These are phyloP conservation scores for Nasonia vitripennis DNA, from an alignment of 1,140 invertebrate species.

Conservation along the genomic window DNA sequence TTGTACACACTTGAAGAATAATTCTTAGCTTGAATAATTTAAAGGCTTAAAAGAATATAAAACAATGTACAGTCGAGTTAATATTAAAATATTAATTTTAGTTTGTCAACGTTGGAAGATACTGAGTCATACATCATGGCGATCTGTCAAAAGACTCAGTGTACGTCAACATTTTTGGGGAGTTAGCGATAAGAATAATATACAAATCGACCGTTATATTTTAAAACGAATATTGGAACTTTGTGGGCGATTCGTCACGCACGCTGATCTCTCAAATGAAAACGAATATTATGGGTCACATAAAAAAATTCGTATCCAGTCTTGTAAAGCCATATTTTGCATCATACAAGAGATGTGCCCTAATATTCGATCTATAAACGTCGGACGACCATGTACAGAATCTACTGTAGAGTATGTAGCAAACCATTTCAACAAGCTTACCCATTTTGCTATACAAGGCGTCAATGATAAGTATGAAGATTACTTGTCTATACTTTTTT, in stretches of 20 bases:
- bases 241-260: not conserved
- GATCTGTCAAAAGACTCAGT: not conserved
- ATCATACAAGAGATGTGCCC: not conserved
- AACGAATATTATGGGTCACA: not conserved
- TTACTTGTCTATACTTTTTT: not conserved
- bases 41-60: not conserved
- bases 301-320: not conserved
- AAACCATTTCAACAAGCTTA: not conserved
- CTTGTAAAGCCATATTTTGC: not conserved
- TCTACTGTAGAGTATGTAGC: not conserved
- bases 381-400: not conserved
- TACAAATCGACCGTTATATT: not conserved
- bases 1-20: not conserved
- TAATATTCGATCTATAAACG: not conserved
- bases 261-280: not conserved
- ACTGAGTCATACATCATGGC: not conserved
- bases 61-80: not conserved
- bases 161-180: not conserved
- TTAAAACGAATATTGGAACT: not conserved
- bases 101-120: conserved; percentile 11
- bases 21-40: not conserved
- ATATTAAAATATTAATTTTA: conserved; percentile 2
- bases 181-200: not conserved
- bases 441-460: not conserved
- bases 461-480: not conserved